Evolutionary conservation across 2,113 vertebrate genomes (phyloP), one percentile per base, ranked within the genome.

Genomic region (Ctenomys sociabilis): DNA sequence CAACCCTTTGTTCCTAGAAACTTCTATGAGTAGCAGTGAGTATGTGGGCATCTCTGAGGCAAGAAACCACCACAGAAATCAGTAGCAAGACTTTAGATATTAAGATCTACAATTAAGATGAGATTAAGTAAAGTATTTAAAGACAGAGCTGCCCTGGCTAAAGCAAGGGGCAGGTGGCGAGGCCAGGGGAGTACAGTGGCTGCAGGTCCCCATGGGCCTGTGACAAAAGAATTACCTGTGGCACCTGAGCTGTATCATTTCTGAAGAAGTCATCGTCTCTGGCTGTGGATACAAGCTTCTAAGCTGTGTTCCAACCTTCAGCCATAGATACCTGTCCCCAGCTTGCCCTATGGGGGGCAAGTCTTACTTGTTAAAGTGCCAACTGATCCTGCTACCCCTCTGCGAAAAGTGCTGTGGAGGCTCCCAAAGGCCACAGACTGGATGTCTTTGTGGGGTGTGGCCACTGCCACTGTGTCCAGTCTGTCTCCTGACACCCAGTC

Each of bases 391-490:
- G 1, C 37, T 1, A 5, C 37, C 1, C 5, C 43, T 54, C 37
- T 13, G 37, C 7, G 0, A 4, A 43, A 70, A 22, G 17, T 14
- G 16, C 57, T 1, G 0, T 5, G 0, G 0, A 32, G 32, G 5
- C 28, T 11, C 40, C 54, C 22, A 0, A 16, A 10, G 54, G 40
- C 49, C 30, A 2, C 10, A 45, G 96, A 43, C 32, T 35, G 3
- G 7, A 1, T 3, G 17, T 70, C 32, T 16, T 64, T 49, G 28
- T 12, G 0, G 1, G 16, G 8, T n/a, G 37, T 17, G n/a, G 49
- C 16, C 40, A 32, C 49, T 12, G 43, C 1, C 2, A 21, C 3
- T 0, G 0, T 19, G 17, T 40, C 30, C 35, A 2, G 26, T 49
- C 70, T 57, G 35, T 4, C 52, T 28, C 22, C 45, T 7, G 14